A percentile compares a stretch with the other conserved stretches of the same genome.
phyloP scores from a whole-genome alignment of 1,140 invertebrate species.

The Proales similis region DNA sequence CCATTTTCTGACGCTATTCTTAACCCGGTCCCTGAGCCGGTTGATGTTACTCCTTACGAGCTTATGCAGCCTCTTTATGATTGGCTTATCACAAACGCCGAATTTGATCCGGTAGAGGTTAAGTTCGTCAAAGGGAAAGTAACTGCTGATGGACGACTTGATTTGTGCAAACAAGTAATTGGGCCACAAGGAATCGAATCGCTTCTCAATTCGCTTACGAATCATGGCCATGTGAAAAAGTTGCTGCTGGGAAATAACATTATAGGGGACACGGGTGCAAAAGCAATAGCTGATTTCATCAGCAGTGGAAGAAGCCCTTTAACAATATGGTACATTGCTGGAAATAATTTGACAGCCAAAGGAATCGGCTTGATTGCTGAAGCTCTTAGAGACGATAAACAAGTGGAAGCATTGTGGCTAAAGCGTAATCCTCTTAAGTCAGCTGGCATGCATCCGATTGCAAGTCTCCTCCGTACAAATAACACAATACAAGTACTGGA shows the following conservation, averaged over 20 bases:
- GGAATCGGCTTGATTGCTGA: constrained; percentile 10
- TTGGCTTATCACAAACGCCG: background rate
- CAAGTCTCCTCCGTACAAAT: constrained; percentile 1
- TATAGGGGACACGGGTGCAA: background rate
- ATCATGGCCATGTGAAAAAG: constrained; percentile 4
- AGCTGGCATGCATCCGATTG: constrained; percentile 12
- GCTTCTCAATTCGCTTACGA: constrained; percentile 7
- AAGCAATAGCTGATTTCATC: constrained; percentile 21
- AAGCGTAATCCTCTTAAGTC: constrained; percentile 33
- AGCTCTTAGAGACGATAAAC: constrained; percentile 1
- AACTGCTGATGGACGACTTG: constrained; percentile 20
- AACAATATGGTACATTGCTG: constrained; percentile 32
- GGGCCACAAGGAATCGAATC: constrained; percentile 25
- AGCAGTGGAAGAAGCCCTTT: background rate
- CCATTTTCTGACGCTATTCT: constrained; percentile 27
- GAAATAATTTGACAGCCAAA: constrained; percentile 22
- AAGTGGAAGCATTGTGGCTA: constrained; percentile 30
- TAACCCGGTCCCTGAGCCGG: constrained; percentile 24
- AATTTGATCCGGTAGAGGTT: background rate
- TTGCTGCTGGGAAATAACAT: constrained; percentile 36
- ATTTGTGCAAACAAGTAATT: constrained; percentile 37
- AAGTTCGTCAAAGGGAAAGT: constrained; percentile 17
- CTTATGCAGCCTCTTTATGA: constrained; percentile 25
- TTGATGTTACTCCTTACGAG: constrained; percentile 15
- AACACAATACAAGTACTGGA: constrained; percentile 12